Base-by-base conservation (phyloP, 2,888 invertebrate species). In the Thera obeliscata region DNA sequence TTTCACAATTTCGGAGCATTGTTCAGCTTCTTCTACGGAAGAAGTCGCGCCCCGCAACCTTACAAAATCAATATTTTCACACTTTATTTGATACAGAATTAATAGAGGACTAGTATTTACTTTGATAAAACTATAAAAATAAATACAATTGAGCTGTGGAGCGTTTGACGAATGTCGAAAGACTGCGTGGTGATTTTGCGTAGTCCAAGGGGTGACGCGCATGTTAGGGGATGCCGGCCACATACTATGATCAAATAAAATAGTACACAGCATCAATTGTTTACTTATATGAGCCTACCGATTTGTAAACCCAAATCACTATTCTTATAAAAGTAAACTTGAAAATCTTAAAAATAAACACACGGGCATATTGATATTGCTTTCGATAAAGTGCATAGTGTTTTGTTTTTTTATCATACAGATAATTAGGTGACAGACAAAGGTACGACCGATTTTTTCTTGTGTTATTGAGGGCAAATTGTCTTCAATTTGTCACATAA, bases 181-280 rank as follows among this genome's bases (percentile, higher is more conserved):
- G 84, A 93, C 92, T 93, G 91, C 87, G 90, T 87, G 83, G 85
- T 83, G 79, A 84, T 86, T 87, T 83, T 81, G 86, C 81, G 83
- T 78, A 75, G 70, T 75, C 80, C 68, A 79, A 80, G 82, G 87
- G 87, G 87, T 84, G 85, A 82, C 89, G 90, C 90, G 90, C 88
- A 88, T 82, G 85, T 74, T 78, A 84, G 88, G 92, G 92, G 89
- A 82, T 81, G 84, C 80, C 82, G 82, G 71, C 76, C 80, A 78
- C 80, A 84, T 86, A 83, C 82, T 80, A 79, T 72, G 63, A 64
- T 63, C 66, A 64, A 66, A 66, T 76, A 81, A 63, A 65, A 60
- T 76, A 81, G 84, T 86, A 86, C 84, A 88, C 86, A 85, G 61
- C 59, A 61, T 54, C 59, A 60, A 70, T 67, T 66, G 61, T 67